Percentiles rank a stretch among this genome's conserved stretches.
Evolutionary conservation across 1,140 invertebrate species (phyloP).

Genomic region (Pantala flavescens): DNA sequence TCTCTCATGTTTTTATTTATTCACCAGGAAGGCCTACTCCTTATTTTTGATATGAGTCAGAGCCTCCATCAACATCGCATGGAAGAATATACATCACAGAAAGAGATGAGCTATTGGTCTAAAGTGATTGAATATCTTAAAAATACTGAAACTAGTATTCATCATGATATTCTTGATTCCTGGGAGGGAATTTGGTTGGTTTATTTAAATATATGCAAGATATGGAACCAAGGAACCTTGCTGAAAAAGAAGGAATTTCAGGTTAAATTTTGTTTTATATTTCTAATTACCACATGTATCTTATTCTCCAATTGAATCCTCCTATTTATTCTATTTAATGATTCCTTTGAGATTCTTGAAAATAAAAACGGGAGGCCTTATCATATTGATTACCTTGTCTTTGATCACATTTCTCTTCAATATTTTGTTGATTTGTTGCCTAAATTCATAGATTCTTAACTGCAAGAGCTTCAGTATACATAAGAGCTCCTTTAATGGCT

Average conservation of each 20-base stretch:
- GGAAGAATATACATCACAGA: neutral
- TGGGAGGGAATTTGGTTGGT: neutral
- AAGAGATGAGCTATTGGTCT: neutral
- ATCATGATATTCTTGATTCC: neutral
- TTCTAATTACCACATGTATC: too few species aligned
- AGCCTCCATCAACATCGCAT: neutral
- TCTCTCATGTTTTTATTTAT: too few species aligned
- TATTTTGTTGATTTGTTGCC: too few species aligned
- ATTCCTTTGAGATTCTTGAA: too few species aligned
- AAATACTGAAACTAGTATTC: neutral
- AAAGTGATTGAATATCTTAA: neutral
- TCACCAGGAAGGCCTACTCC: neutral
- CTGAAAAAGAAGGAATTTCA: neutral
- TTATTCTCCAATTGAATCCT: too few species aligned
- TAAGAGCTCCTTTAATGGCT: too few species aligned
- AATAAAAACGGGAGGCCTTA: too few species aligned
- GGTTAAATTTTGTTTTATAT: neutral
- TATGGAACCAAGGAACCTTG: neutral
- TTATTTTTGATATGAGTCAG: neutral
- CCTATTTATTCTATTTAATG: too few species aligned
- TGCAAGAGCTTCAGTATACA: too few species aligned
- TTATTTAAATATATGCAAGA: neutral
- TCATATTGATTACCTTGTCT: too few species aligned
- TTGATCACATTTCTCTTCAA: too few species aligned
- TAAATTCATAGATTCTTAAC: too few species aligned